Conservation (phyloP, 2,888 invertebrate species). For the Drosophila imparisetae region DNA sequence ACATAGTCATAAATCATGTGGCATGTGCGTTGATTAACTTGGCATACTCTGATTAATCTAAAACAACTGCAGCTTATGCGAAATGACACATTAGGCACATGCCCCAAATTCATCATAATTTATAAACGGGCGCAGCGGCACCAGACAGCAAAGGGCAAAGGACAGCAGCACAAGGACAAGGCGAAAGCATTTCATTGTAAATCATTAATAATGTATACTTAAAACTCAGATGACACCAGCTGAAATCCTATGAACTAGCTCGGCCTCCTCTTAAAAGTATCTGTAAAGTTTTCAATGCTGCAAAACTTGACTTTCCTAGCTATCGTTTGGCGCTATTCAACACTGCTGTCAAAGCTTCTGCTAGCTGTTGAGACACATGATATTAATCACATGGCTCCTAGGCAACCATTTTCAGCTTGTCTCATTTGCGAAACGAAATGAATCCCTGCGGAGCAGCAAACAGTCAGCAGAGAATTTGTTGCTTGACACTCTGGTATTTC, state of each 20-base stretch:
- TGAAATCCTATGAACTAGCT: not conserved
- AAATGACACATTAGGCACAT: conserved; percentile 57
- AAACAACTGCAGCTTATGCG: conserved; percentile 31
- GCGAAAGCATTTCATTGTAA: conserved; percentile 33
- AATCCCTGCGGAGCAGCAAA: conserved; percentile 3
- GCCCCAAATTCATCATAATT: conserved; percentile 64
- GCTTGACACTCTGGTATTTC: conserved; percentile 20
- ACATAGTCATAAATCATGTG: conserved; percentile 60
- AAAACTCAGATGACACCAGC: conserved; percentile 36
- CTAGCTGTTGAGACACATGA: not conserved
- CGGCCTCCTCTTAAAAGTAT: not conserved
- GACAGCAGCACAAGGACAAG: conserved; percentile 24
- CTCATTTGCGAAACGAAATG: conserved; percentile 9
- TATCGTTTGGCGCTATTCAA: not conserved
- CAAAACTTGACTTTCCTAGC: not conserved
- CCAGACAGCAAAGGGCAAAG: conserved; percentile 23
- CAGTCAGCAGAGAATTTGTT: not conserved
- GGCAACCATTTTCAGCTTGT: conserved; percentile 9
- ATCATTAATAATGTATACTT: conserved; percentile 61
- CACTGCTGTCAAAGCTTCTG: not conserved
- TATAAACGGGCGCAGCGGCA: conserved; percentile 36
- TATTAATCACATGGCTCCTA: not conserved
- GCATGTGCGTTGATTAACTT: conserved; percentile 63
- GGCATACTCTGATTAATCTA: conserved; percentile 51
- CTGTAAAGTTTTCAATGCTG: not conserved